These are phyloP conservation scores for Oscheius sp. DNA, from an alignment of 1,140 invertebrate genomes.

Conservation along the genomic window DNA sequence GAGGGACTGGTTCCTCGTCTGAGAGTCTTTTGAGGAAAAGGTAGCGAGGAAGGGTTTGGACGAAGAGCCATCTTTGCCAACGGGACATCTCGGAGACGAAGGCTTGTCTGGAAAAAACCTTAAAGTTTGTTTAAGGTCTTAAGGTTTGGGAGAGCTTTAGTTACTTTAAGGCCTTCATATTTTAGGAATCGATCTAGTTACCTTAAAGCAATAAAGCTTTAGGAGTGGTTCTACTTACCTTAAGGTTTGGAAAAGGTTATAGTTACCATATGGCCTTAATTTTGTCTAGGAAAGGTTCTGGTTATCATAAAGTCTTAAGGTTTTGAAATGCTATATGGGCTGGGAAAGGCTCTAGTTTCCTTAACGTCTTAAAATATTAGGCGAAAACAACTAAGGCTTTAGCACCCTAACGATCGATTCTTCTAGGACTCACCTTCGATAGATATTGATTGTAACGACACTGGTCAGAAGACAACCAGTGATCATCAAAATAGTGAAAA, in stretches of 20 bases:
- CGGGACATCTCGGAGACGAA: slow-evolving; percentile 18
- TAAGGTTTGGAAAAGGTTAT: too few species aligned
- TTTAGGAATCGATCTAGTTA: too few species aligned
- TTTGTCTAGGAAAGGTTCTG: neutral
- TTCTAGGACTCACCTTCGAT: slow-evolving; percentile 75
- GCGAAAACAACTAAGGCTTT: neutral
- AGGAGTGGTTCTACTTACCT: neutral
- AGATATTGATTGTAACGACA: slow-evolving; percentile 93
- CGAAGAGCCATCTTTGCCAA: slow-evolving; percentile 28
- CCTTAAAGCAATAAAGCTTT: too few species aligned
- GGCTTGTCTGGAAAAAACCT: slow-evolving; percentile 34
- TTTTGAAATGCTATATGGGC: too few species aligned
- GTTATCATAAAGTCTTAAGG: too few species aligned
- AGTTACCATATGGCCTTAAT: neutral
- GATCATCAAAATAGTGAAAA: slow-evolving; percentile 99
- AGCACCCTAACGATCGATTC: too few species aligned
- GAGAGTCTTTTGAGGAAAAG: slow-evolving; percentile 13
- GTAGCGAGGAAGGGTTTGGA: slow-evolving; percentile 20
- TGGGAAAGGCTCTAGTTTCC: too few species aligned
- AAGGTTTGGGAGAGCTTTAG: too few species aligned
- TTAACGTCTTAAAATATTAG: neutral
- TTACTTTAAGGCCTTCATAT: neutral
- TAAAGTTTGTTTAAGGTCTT: too few species aligned
- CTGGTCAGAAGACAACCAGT: slow-evolving; percentile 96
- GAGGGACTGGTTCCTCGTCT: too few species aligned